Evolutionary conservation across 2,113 vertebrate species (phyloP), one percentile per base, ranked within the genome.

Genomic region (Machaerirhynchus nigripectus): DNA sequence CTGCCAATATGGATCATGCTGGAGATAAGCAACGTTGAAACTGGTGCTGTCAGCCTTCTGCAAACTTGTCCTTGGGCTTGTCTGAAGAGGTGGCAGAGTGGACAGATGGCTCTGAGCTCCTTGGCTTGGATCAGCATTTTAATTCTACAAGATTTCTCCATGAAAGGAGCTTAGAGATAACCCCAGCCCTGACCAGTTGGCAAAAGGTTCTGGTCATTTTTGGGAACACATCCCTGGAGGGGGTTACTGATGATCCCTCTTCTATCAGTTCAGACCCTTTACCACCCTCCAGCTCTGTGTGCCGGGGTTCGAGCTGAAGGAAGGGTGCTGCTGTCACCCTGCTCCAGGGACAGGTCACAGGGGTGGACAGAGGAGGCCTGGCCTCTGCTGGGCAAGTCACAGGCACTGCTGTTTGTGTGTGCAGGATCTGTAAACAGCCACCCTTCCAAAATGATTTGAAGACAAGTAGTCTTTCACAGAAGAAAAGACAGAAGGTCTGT

Each of bases 1-100:
- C 82, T 95, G 95, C 71, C 82, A 80, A 63, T 89, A 77, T 74
- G 90, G 82, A 85, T 96, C 75, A 40, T 28, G 59, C 50, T 90
- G 82, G 63, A 90, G 82, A 96, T 70, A 33, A 73, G 84, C 53
- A 93, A 28, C 17, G 4, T 2, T 31, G 67, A 80, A 95, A 93
- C 23, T 75, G 80, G 82, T 63, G 8, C 50, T 76, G 81, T 84
- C 81, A 81, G 77, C 81, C 61, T 67, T 93, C 61, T 92, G 37
- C 84, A 84, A 46, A 33, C 65, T 68, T 37, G 78, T 76, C 93
- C 81, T 94, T 96, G 95, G 80, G 73, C 87, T 76, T 47, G 13
- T 56, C 56, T 87, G 69, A 71, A 75, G 74, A 60, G 44, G 60
- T 78, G 56, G 71, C 35, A 78, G 39, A 70, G 44, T 60, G 70